Percentiles rank a stretch among this genome's conserved stretches.
phyloP scores from a whole-genome alignment of 2,888 invertebrate genomes.

The Coelopa pilipes region DNA sequence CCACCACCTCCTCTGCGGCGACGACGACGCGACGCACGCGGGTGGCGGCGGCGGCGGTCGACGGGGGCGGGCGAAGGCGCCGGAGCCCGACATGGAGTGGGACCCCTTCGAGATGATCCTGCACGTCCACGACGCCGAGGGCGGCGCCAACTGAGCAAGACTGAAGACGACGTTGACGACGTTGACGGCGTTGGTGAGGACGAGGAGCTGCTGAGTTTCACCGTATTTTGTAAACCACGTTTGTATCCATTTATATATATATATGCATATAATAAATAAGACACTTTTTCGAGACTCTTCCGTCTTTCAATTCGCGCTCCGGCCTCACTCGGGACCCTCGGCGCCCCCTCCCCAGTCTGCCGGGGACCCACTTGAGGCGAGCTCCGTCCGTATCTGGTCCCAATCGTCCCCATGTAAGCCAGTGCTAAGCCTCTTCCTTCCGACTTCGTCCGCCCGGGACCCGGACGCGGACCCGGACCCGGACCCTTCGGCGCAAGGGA shows the following conservation, averaged over 20 bases:
- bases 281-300: neutral
- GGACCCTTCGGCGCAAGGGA: no score
- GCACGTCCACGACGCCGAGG: conserved; percentile 60
- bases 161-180: neutral
- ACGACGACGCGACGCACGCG: conserved; percentile 41
- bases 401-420: no score
- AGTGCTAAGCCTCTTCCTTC: no score
- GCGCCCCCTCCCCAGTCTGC: no score
- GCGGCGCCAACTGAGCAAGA: conserved; percentile 52
- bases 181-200: neutral
- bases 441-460: no score
- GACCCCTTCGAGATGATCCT: conserved; percentile 63
- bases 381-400: no score
- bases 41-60: neutral
- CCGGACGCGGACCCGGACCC: no score
- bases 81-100: conserved; percentile 60
- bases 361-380: no score
- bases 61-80: conserved; percentile 53
- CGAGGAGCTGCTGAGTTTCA: neutral
- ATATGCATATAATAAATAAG: neutral
- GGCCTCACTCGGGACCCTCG: no score
- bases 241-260: neutral
- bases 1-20: conserved; percentile 14
- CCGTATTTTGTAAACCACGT: neutral
- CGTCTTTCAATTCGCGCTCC: no score